Evolutionary conservation across 2,888 invertebrate species (phyloP), one percentile per base, ranked within the genome.

Genomic region (Scaptomyza tumidula): DNA sequence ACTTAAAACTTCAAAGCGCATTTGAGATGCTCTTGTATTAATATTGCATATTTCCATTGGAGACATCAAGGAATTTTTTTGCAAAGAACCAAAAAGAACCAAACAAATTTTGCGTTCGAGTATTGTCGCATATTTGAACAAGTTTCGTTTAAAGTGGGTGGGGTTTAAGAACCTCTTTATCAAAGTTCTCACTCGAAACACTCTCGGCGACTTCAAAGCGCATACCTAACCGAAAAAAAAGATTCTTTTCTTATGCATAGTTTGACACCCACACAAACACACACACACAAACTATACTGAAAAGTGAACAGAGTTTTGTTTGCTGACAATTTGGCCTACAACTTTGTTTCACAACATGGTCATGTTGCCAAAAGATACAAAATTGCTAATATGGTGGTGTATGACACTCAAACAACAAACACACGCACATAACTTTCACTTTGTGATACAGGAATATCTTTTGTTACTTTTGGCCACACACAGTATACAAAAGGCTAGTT

Each of bases 401-500:
- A 71, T 53, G 54, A 71, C 67, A 52, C 43, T 33, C 29, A 29
- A 6, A 39, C 52, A 14, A 19, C 37, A 27, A 24, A 11, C 14
- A 37, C 45, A 73, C 48, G 41, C 64, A 57, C 69, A 45, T 71
- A 63, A 84, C 89, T 83, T 83, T 88, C 81, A 86, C 78, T 86
- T 80, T 88, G 89, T 71, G 68, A 77, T 80, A 78, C 71, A 68
- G 71, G 83, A 80, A 74, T 84, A 75, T 86, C 64, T 56, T 71
- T 74, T 74, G 61, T 76, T 76, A 71, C 13, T n/a, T 37, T 37
- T 6, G 37, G 72, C 13, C 44, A 41, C 58, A 70, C 24, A 29
- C n/a, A n/a, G n/a, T 29, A 29, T 29, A 55, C n/a, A 44, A 63
- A 73, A 64, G 53, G 31, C 19, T 11, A 39, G 56, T 46, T 52